Evolutionary conservation across 2,888 invertebrate genomes (phyloP).

Genomic region (Campoletis raptor): DNA sequence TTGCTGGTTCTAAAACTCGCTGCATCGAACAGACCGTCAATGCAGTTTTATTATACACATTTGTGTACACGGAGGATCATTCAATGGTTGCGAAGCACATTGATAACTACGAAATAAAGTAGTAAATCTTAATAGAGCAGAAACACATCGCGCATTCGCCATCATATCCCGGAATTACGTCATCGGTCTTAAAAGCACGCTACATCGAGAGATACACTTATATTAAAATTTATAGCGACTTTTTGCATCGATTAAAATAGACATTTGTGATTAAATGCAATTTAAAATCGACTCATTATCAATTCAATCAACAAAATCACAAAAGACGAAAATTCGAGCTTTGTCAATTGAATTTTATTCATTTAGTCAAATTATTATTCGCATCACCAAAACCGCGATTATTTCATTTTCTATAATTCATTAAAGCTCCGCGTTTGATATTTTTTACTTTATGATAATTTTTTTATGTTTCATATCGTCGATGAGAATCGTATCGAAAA

Average conservation of each 20-base stretch:
- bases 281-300: not conserved
- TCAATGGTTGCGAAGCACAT: not conserved
- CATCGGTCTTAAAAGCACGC: constrained; percentile 24
- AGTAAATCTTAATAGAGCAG: constrained; percentile 60
- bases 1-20: not conserved
- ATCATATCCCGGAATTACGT: constrained; percentile 50
- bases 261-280: not conserved
- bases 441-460: not conserved
- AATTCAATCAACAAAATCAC: not conserved
- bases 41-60: not conserved
- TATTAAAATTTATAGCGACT: not conserved
- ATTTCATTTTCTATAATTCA: not conserved
- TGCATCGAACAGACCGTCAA: not conserved
- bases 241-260: constrained; percentile 3
- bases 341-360: not conserved
- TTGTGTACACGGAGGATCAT: not conserved
- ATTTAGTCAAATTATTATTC: not conserved
- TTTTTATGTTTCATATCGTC: not conserved
- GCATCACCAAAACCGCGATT: not conserved
- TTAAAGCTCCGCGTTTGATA: not conserved
- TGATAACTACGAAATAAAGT: constrained; percentile 30
- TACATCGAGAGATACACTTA: constrained; percentile 28
- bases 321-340: not conserved
- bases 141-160: constrained; percentile 60
- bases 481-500: not conserved